phyloP scores from a whole-genome alignment of 2,797 vertebrate species.

The Eutrigla gurnardus region DNA sequence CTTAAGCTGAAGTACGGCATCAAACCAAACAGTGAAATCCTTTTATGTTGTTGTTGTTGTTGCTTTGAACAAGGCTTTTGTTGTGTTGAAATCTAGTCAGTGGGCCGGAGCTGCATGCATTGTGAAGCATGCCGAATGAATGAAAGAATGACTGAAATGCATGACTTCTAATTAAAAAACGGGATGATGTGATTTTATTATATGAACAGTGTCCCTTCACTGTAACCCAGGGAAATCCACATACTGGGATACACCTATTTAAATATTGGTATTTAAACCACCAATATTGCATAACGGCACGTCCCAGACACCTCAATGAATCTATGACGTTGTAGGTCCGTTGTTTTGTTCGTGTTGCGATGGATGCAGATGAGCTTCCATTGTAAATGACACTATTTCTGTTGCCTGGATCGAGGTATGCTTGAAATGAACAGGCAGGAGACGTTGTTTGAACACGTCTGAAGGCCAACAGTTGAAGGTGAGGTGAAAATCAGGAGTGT shows the following conservation, averaged over 20 bases:
- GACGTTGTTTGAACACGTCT: neutral
- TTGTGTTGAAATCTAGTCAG: conserved; percentile 9
- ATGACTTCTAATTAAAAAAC: neutral
- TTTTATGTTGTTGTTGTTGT: too few relatives aligned
- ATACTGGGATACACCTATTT: neutral
- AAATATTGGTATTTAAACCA: neutral
- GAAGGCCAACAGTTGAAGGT: neutral
- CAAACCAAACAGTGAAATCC: neutral
- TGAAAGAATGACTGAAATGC: neutral
- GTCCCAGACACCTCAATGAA: neutral
- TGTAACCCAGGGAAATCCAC: neutral
- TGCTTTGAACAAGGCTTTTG: neutral
- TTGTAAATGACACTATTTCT: neutral
- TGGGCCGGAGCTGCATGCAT: neutral
- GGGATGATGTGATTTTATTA: neutral
- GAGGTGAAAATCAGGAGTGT: neutral
- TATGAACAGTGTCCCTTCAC: neutral
- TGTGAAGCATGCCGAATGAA: neutral
- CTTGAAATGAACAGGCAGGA: neutral
- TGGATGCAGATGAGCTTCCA: neutral
- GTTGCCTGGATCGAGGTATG: neutral
- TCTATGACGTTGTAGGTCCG: neutral
- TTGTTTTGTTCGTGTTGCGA: neutral
- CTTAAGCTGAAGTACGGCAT: too few relatives aligned
- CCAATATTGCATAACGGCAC: neutral